Evolutionary conservation across 2,888 invertebrate species (phyloP), one percentile per base, ranked within the genome.

Genomic region (Campaea margaritaria): DNA sequence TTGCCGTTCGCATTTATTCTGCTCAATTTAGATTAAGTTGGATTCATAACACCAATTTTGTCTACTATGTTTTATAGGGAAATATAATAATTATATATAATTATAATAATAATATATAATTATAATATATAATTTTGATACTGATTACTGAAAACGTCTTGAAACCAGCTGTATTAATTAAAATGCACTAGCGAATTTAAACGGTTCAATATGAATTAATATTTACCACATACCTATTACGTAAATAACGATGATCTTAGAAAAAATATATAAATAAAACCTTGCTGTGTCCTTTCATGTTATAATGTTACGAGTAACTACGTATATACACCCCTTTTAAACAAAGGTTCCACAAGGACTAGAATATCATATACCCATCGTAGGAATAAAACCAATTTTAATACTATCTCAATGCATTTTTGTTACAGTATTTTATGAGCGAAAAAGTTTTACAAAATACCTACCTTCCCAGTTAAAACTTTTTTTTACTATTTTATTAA

Each of bases 1-100:
- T 49, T 41, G 27, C 74, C 75, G 78, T 80, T 61, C 39, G 58
- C 59, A 43, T 78, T 80, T 81, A 85, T 86, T 83, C 86, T 86
- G 89, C 86, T 87, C 85, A 86, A 76, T 47, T 52, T 56, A 56
- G 47, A 80, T 75, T 82, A 82, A 83, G 77, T 73, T 63, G 77
- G 78, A 76, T 46, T 51, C 31, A n/a, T 50, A 77, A 82, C 61
- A 68, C 76, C 67, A 64, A 73, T 79, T 27, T 55, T 46, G 54
- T 42, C 39, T 27, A 7, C 36, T 36, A 12, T 21, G 21, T 21
- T 21, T 21, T n/a, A n/a, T n/a, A n/a, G n/a, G n/a, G n/a, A n/a
- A n/a, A n/a, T n/a, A n/a, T n/a, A n/a, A n/a, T n/a, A n/a, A n/a
- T n/a, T n/a, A n/a, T n/a, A n/a, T n/a, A n/a, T n/a, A n/a, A n/a